Conservation (phyloP, 2,797 vertebrate species). For the Bovichtus diacanthus region DNA sequence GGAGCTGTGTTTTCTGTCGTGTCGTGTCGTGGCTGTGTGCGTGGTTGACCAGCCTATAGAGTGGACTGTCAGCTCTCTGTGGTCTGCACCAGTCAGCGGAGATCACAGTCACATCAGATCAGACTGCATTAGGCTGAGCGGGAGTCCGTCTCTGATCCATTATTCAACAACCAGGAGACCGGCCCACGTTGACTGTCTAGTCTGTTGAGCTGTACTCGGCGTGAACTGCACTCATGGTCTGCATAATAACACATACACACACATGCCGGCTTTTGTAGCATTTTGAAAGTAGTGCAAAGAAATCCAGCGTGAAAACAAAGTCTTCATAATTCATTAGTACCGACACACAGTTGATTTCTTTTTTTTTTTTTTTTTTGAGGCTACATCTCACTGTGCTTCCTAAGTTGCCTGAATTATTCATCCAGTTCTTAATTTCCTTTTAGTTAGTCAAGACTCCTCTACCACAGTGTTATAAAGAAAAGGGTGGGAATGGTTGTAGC, state of each 20-base stretch:
- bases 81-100: constrained; percentile 80
- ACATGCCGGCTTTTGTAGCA: constrained; percentile 69
- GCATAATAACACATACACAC: constrained; percentile 70
- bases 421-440: constrained; percentile 79
- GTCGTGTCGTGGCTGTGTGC: constrained; percentile 29
- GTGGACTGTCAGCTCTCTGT: constrained; percentile 78
- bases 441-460: constrained; percentile 71
- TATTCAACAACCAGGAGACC: constrained; percentile 85
- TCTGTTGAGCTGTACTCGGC: constrained; percentile 79
- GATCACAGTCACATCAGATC: constrained; percentile 86
- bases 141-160: constrained; percentile 85
- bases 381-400: constrained; percentile 69
- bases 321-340: constrained; percentile 83
- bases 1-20: constrained; percentile 36
- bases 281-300: constrained; percentile 82
- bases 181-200: constrained; percentile 82
- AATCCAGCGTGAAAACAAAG: constrained; percentile 84
- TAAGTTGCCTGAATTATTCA: constrained; percentile 80
- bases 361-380: constrained; percentile 56
- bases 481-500: constrained; percentile 79
- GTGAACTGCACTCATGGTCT: constrained; percentile 80
- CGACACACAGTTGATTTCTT: constrained; percentile 69
- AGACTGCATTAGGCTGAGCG: constrained; percentile 84
- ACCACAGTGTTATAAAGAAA: constrained; percentile 64
- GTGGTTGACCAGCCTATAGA: constrained; percentile 61